Base-by-base conservation (phyloP, 2,888 invertebrate species). In the Odontomyia ornata region DNA sequence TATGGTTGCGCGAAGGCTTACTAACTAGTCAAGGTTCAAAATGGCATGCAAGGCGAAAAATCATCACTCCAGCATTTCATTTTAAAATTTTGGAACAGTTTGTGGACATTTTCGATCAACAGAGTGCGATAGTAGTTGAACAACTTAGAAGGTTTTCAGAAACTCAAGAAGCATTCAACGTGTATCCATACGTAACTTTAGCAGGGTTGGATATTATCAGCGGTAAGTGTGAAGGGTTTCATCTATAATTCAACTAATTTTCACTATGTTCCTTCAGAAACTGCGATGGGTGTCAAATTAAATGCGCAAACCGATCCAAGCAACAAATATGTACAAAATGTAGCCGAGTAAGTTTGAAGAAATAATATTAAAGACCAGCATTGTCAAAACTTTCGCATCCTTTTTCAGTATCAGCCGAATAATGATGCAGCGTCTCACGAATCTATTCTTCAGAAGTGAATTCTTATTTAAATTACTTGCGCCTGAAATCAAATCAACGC, bases 11-110 rank as follows among this genome's bases (percentile, higher is more conserved):
- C 2, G 81, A 80, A 1, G 86, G 86, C 0, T 73, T 86, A 0
- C 79, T 86, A 0, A 75, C 84, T 3, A 85, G 84, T 78, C 82
- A 83, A 28, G 85, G 84, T 36, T 80, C 84, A 0, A 89, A 89
- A 85, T 95, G 94, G 94, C 89, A 88, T 81, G 85, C 85, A 0
- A 89, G 91, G 25, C 88, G 94, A 30, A 93, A 92, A 84, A 89
- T 93, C 78, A 85, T 94, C 72, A 94, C 94, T 0, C 93, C 94
- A 1, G 90, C 94, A 0, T 95, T 94, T 84, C 94, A 95, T 84
- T 94, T 93, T 83, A 91, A 91, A 81, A 93, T 94, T 76, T 85
- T 94, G 64, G 91, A 93, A 81, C 90, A 92, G 80, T 94, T 93
- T 83, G 84, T 93, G 9, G 90, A 91, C 1, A 89, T 92, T 0